These are phyloP conservation scores for Brachionus plicatilis DNA, from an alignment of 1,140 invertebrate species.

Conservation along the genomic window DNA sequence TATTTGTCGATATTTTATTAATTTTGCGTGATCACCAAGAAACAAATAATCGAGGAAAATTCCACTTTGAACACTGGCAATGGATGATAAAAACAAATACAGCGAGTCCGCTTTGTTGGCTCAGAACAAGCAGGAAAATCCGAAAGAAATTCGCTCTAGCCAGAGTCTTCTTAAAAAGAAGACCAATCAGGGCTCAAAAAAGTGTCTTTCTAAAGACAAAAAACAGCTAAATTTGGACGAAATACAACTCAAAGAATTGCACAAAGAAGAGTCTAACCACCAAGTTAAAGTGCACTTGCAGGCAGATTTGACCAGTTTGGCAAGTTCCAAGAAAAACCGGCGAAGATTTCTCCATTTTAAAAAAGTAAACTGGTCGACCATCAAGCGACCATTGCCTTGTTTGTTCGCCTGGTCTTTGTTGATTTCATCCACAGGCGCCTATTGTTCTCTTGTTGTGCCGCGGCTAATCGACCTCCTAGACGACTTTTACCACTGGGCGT, in stretches of 20 bases:
- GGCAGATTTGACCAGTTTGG: neutral
- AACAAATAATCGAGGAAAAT: neutral
- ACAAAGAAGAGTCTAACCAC: neutral
- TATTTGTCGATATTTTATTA: neutral
- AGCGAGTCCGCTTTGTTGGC: neutral
- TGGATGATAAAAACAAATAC: conserved; percentile 4
- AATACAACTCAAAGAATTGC: conserved; percentile 1
- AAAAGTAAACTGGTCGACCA: conserved; percentile 9
- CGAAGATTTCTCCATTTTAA: neutral
- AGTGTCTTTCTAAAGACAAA: neutral
- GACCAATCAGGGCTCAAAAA: neutral
- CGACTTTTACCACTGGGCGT: neutral
- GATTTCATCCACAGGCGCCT: neutral
- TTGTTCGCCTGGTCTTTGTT: conserved; percentile 34
- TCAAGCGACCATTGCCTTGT: conserved; percentile 36
- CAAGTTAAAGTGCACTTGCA: conserved; percentile 5
- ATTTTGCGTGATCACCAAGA: neutral
- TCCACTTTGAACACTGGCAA: neutral
- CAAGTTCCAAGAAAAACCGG: neutral
- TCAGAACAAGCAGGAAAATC: neutral
- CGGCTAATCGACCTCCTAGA: neutral
- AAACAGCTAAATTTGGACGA: neutral
- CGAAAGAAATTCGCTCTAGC: neutral
- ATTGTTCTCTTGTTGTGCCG: neutral
- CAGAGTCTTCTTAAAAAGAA: conserved; percentile 14